phyloP scores from a whole-genome alignment of 37 sponge, comb jelly and placozoan species.

The Axinella damicornis region DNA sequence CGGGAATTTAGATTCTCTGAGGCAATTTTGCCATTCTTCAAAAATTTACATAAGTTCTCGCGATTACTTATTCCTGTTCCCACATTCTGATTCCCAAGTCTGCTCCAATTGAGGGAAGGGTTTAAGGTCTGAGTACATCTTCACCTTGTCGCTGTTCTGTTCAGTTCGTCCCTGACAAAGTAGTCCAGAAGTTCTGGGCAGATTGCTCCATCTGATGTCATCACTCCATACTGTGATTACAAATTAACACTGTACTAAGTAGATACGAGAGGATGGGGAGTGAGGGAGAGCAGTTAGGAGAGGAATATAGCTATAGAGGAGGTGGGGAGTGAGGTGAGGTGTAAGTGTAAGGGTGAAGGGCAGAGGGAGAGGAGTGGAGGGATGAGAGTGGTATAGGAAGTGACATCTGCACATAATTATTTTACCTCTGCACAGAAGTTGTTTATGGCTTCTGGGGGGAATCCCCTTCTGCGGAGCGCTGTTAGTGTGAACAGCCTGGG shows the following conservation, averaged over 20 bases:
- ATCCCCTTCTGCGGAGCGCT: constrained; percentile 93
- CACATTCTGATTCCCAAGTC: too few species aligned
- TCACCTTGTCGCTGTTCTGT: constrained; percentile 86
- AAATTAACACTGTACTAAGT: neutral
- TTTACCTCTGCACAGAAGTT: constrained; percentile 86
- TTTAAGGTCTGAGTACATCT: neutral
- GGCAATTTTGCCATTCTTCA: too few species aligned
- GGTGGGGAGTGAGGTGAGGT: too few species aligned
- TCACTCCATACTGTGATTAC: constrained; percentile 56
- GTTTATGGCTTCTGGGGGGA: constrained; percentile 96
- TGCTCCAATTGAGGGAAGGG: too few species aligned
- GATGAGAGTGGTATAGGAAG: too few species aligned
- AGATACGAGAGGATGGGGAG: neutral
- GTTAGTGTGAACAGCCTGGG: constrained; percentile 96
- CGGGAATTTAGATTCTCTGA: too few species aligned
- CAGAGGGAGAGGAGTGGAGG: too few species aligned
- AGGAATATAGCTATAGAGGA: too few species aligned
- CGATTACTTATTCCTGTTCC: too few species aligned
- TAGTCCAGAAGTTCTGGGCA: constrained; percentile 88
- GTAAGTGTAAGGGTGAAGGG: too few species aligned
- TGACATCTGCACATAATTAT: neutral
- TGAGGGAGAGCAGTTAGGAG: neutral
- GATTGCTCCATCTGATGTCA: constrained; percentile 71
- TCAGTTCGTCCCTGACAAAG: constrained; percentile 93
- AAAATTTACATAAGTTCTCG: too few species aligned